Evolutionary conservation across 2,113 vertebrate species (phyloP).

Genomic region (Equus przewalskii): DNA sequence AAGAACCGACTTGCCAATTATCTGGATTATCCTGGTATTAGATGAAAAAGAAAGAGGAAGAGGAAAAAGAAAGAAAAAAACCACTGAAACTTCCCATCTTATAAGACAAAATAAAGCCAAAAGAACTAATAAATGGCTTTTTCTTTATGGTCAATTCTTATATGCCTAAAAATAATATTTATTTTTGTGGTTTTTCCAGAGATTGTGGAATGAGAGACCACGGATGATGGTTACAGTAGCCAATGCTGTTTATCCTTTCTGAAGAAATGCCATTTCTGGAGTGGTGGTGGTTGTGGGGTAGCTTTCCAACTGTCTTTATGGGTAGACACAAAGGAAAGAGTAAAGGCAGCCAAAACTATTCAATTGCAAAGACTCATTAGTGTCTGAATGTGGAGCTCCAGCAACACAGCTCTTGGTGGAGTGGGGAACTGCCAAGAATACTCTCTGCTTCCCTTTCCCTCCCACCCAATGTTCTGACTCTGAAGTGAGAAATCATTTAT

Average conservation of each 20-base stretch:
- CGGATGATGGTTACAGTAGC: no score
- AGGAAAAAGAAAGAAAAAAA: background rate
- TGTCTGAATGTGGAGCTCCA: background rate
- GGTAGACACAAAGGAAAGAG: background rate
- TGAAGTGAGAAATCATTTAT: background rate
- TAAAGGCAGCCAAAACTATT: background rate
- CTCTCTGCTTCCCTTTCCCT: background rate
- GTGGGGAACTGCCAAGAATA: background rate
- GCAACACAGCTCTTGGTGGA: background rate
- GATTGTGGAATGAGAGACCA: background rate
- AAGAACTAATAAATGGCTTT: background rate
- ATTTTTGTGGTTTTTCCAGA: background rate
- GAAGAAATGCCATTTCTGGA: background rate
- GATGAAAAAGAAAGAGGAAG: background rate
- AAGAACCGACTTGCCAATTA: background rate
- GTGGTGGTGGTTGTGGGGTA: background rate
- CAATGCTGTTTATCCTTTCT: background rate
- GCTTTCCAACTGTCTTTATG: constrained; percentile 32
- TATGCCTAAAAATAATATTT: background rate
- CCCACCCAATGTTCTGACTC: background rate
- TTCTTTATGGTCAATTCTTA: background rate
- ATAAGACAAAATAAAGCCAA: background rate
- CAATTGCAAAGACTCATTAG: background rate
- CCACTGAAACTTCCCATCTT: background rate
- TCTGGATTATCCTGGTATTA: background rate